Evolutionary conservation across 2,888 invertebrate species (phyloP).

Genomic region (Tyria jacobaeae): DNA sequence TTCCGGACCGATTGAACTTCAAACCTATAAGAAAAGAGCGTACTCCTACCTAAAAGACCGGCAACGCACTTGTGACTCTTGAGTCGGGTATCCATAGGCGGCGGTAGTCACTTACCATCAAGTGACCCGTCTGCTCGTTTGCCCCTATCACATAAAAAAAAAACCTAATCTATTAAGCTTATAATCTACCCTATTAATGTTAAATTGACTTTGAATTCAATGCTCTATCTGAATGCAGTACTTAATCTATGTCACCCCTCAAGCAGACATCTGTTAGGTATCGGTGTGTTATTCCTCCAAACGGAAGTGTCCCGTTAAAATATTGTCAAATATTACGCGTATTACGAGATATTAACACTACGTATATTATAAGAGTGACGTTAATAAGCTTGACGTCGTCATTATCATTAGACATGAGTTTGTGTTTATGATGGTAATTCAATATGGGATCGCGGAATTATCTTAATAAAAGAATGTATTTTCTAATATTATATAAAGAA

Average conservation of each 20-base stretch:
- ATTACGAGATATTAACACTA: conserved; percentile 40
- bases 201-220: not conserved
- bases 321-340: conserved; percentile 73
- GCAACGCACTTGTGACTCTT: no score
- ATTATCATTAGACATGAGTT: not conserved
- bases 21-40: no score
- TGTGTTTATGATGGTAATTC: not conserved
- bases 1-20: no score
- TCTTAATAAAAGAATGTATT: not conserved
- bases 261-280: conserved; percentile 75
- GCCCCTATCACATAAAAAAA: no score
- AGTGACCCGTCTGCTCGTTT: no score
- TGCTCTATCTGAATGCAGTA: conserved; percentile 28
- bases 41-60: no score
- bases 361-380: not conserved
- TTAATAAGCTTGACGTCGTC: not conserved
- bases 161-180: no score
- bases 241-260: conserved; percentile 61
- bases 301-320: conserved; percentile 77
- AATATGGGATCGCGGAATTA: not conserved
- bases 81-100: no score
- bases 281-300: conserved; percentile 75
- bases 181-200: no score
- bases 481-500: no score
- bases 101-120: no score